Evolutionary conservation across 2,888 invertebrate species (phyloP).

Genomic region (Thecocarcelia acutangulata): DNA sequence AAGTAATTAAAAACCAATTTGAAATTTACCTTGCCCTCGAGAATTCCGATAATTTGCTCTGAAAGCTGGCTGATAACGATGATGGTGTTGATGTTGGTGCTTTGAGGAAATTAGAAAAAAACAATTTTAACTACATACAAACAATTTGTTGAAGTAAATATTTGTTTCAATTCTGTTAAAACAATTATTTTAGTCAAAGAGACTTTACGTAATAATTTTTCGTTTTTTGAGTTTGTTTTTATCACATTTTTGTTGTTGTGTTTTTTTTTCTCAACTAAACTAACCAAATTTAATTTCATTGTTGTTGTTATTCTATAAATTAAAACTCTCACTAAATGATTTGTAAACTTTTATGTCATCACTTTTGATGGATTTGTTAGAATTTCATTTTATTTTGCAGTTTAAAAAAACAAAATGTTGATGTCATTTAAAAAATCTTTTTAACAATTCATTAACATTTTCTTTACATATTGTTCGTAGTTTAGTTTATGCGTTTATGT

Average conservation of each 20-base stretch:
- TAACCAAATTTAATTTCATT: not conserved
- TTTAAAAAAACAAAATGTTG: conserved; percentile 35
- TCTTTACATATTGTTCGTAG: too few relatives aligned
- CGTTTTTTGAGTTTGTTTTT: not conserved
- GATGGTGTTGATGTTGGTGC: conserved; percentile 2
- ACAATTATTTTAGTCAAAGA: not conserved
- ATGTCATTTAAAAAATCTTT: conserved; percentile 30
- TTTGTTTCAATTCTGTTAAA: too few relatives aligned
- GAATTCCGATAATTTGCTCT: not conserved
- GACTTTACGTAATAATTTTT: conserved; percentile 1
- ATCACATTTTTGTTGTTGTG: not conserved
- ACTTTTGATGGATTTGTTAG: conserved; percentile 45
- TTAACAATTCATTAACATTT: too few relatives aligned
- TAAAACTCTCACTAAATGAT: conserved; percentile 38
- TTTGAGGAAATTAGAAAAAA: conserved; percentile 36
- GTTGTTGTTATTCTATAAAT: conserved; percentile 14
- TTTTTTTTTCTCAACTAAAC: not conserved
- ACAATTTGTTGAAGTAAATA: not conserved
- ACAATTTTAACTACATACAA: conserved; percentile 14
- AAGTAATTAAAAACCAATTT: not conserved
- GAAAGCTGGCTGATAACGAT: not conserved
- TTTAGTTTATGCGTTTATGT: too few relatives aligned
- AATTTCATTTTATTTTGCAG: conserved; percentile 12
- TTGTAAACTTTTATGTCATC: conserved; percentile 52
- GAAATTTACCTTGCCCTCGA: conserved; percentile 48